Percentiles rank a stretch among this genome's conserved stretches.
These are phyloP conservation scores for Dipodomys merriami DNA, from an alignment of 2,113 vertebrate species.

Conservation along the genomic window DNA sequence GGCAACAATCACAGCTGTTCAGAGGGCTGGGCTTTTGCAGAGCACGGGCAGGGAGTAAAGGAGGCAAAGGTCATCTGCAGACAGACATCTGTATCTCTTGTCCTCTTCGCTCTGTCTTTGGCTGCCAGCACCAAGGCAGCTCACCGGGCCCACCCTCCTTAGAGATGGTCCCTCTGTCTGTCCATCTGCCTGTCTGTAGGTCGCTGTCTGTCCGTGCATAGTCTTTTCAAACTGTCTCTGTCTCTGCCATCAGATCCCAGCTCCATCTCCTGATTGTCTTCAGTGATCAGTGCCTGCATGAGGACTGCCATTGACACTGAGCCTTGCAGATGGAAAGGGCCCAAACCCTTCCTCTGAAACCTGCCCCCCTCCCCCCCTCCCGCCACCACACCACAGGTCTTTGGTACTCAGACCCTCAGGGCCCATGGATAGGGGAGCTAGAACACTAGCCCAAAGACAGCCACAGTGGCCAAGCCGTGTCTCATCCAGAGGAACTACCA, in stretches of 20 bases:
- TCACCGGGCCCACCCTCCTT: neutral
- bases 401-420: neutral
- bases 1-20: neutral
- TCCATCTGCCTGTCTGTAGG: neutral
- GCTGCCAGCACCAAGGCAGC: neutral
- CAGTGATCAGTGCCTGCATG: neutral
- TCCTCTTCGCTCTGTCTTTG: neutral
- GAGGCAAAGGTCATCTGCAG: slow-evolving; percentile 41
- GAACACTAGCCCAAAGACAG: neutral
- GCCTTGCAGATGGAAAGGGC: neutral
- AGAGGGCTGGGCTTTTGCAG: slow-evolving; percentile 48
- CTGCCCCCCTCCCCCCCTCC: no score
- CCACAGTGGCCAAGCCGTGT: fast-evolving
- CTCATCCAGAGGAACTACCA: neutral
- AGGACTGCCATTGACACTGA: neutral
- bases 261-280: slow-evolving; percentile 60
- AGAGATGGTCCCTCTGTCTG: neutral
- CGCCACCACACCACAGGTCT: neutral
- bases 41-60: slow-evolving; percentile 13
- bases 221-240: slow-evolving; percentile 42
- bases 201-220: neutral
- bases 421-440: neutral
- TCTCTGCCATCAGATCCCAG: slow-evolving; percentile 60
- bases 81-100: neutral
- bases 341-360: neutral